These are phyloP conservation scores for Zeus faber DNA, from an alignment of 2,113 vertebrate species.

Conservation along the genomic window DNA sequence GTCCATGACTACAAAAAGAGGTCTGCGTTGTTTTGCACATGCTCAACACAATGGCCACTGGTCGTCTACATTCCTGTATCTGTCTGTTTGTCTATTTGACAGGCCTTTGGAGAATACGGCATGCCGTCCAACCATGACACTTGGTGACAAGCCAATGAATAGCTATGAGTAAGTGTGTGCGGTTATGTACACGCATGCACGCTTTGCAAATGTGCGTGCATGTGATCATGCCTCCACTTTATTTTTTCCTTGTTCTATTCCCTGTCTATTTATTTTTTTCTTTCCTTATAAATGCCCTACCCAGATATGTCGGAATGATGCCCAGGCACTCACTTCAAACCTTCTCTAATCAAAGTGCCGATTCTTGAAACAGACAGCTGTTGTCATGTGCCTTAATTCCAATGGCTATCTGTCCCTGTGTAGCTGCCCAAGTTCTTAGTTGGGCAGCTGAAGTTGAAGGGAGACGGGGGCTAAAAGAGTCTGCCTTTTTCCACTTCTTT, in stretches of 20 bases:
- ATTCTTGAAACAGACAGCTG: constrained; percentile 82
- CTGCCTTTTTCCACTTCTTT: constrained; percentile 39
- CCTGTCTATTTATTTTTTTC: constrained; percentile 28
- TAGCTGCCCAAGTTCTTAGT: constrained; percentile 60
- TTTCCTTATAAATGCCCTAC: constrained; percentile 67
- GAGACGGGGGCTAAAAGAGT: constrained; percentile 46
- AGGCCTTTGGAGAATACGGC: constrained; percentile 55
- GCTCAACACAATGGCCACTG: constrained; percentile 48
- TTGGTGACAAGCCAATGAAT: constrained; percentile 57
- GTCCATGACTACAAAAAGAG: constrained; percentile 38
- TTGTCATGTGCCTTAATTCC: constrained; percentile 77
- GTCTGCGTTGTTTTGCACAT: constrained; percentile 51
- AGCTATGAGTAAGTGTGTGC: constrained; percentile 34
- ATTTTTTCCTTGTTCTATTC: constrained; percentile 56
- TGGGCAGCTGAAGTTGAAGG: constrained; percentile 55
- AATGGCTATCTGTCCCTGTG: constrained; percentile 67
- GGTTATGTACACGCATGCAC: constrained; percentile 42
- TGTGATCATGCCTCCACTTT: constrained; percentile 34
- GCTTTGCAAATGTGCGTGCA: constrained; percentile 39
- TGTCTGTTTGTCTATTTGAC: constrained; percentile 42
- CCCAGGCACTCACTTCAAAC: constrained; percentile 68
- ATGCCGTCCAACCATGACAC: constrained; percentile 66
- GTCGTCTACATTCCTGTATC: constrained; percentile 30
- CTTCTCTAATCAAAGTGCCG: constrained; percentile 78
- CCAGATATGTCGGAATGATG: constrained; percentile 77